These are phyloP conservation scores for Melanogrammus aeglefinus DNA, from an alignment of 2,797 vertebrate species.

Conservation along the genomic window DNA sequence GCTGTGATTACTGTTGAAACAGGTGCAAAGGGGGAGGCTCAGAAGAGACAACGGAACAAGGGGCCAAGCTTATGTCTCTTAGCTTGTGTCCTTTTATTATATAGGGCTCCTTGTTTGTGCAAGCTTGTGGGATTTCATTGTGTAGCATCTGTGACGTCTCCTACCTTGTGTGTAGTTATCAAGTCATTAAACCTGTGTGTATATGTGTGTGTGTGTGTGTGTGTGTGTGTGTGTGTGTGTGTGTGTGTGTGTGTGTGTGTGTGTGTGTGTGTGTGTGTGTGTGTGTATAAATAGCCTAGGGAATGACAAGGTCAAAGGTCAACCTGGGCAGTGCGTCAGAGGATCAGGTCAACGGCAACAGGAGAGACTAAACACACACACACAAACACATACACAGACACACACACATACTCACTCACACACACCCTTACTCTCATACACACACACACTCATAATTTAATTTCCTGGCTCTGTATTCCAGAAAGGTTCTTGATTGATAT, in stretches of 20 bases:
- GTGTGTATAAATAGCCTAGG: conserved; percentile 59
- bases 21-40: background rate
- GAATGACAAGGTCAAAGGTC: conserved; percentile 52
- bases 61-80: background rate
- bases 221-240: too few relatives aligned
- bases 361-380: conserved; percentile 36
- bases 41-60: background rate
- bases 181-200: too few relatives aligned
- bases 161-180: background rate
- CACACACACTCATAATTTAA: conserved; percentile 1
- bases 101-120: background rate
- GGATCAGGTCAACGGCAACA: conserved; percentile 29
- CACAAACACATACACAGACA: background rate
- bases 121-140: background rate
- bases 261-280: conserved; percentile 18
- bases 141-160: background rate
- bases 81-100: background rate
- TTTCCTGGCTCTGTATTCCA: background rate
- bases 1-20: background rate
- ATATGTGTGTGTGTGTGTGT: too few relatives aligned
- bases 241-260: too few relatives aligned
- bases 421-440: background rate
- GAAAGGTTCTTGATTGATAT: background rate
- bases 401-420: conserved; percentile 10
- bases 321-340: conserved; percentile 25